Percentiles rank a stretch among this genome's conserved stretches.
Conservation (phyloP, 2,113 vertebrate species). For the Lutjanus erythropterus region DNA sequence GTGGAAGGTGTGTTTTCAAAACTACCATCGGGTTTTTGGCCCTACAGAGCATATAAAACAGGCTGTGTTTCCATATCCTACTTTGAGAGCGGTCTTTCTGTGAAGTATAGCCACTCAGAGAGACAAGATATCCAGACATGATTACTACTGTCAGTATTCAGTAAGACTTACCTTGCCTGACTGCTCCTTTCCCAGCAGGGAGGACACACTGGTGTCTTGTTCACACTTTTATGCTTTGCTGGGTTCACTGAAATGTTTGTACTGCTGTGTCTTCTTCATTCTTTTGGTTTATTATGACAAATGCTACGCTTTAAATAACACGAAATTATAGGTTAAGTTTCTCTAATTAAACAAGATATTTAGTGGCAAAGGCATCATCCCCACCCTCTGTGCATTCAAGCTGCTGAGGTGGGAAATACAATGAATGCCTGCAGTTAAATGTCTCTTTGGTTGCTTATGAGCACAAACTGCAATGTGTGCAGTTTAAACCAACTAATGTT, state of each 20-base stretch:
- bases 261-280: conserved; percentile 26
- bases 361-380: conserved; percentile 15
- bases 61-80: neutral
- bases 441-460: conserved; percentile 22
- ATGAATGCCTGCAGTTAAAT: conserved; percentile 38
- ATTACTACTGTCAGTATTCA: conserved; percentile 49
- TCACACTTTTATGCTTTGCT: conserved; percentile 41
- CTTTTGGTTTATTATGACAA: conserved; percentile 21
- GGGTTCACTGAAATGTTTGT: conserved; percentile 40
- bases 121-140: conserved; percentile 28
- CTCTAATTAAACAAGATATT: conserved; percentile 40
- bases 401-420: conserved; percentile 21
- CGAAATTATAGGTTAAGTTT: conserved; percentile 12
- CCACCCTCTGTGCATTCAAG: conserved; percentile 25
- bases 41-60: neutral
- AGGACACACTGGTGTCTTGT: conserved; percentile 30
- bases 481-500: conserved; percentile 11
- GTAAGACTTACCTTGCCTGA: conserved; percentile 35
- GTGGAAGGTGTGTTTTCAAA: neutral
- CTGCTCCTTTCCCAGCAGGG: conserved; percentile 52
- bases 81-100: conserved; percentile 12
- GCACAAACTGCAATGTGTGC: conserved; percentile 8
- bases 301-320: conserved; percentile 5
- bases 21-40: neutral
- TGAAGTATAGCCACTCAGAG: conserved; percentile 27